Evolutionary conservation across 1,140 invertebrate genomes (phyloP), one percentile per base, ranked within the genome.

Genomic region (Brachionus plicatilis): DNA sequence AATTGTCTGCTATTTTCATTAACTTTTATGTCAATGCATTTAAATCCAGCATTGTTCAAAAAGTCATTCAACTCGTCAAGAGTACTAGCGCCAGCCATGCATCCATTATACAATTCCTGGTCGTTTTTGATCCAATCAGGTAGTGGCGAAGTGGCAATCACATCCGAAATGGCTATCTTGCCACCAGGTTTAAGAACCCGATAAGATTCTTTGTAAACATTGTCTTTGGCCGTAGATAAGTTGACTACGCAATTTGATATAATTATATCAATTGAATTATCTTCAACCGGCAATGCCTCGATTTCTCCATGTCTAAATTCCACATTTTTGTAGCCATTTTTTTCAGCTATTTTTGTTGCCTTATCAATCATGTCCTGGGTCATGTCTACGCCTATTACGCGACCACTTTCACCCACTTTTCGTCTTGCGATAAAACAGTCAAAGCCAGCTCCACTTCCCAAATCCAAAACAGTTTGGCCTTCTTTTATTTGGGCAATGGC

Each of bases 191-290:
- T 88, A n/a, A 88, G 79, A 2, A 87, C 86, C 66, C 85, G 85
- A 84, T 85, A 87, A 33, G 86, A 86, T 70, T 88, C 87, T 53
- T 82, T 75, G 6, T 88, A 82, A 12, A 88, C 88, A 33, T 85
- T 86, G 27, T 60, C 85, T 68, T 88, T 88, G 84, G 88, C 87
- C 53, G 87, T 86, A 7, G 86, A 86, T 27, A 88, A 79, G 80
- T 88, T 88, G 9, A 88, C 84, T 2, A 88, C 88, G 87, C 88
- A 88, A 83, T 88, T 88, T 14, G 88, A 88, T 87, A 89, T 85
- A 72, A 88, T 86, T 56, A 88, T 85, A 85, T 89, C 88, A 85
- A 87, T 86, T 37, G 17, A 85, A 50, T 88, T 87, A 41, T 86
- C 85, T 72, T 87, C 37, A 8, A 89, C 24, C 17, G 87, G 88